Conservation (phyloP, 2,797 vertebrate genomes). For the Spatula clypeata region DNA sequence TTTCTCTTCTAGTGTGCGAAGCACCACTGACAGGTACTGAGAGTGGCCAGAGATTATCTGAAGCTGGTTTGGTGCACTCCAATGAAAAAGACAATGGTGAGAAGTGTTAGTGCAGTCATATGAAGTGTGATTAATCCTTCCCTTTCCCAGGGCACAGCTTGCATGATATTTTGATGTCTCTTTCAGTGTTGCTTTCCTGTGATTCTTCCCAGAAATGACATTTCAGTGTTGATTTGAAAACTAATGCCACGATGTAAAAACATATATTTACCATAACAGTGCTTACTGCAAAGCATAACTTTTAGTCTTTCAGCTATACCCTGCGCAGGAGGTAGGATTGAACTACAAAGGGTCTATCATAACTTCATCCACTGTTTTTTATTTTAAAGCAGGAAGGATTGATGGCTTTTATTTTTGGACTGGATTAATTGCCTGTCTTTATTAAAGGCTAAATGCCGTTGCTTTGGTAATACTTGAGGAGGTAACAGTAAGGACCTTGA, state of each 20-base stretch:
- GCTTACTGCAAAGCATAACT: not conserved
- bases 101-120: not conserved
- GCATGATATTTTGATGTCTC: not conserved
- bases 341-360: not conserved
- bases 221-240: not conserved
- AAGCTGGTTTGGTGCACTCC: not conserved
- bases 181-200: not conserved
- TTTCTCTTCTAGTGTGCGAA: not conserved
- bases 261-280: not conserved
- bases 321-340: not conserved
- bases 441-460: not conserved
- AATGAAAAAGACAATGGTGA: not conserved
- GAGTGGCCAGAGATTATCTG: not conserved
- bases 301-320: not conserved
- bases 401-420: not conserved
- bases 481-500: not conserved
- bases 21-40: not conserved
- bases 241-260: not conserved
- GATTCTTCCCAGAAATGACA: not conserved
- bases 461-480: not conserved
- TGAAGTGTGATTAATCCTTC: not conserved
- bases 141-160: not conserved
- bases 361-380: not conserved
- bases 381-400: not conserved
- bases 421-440: not conserved